Evolutionary conservation across 2,888 invertebrate species (phyloP), one percentile per base, ranked within the genome.

Genomic region (Drosophila cyrtoloma): DNA sequence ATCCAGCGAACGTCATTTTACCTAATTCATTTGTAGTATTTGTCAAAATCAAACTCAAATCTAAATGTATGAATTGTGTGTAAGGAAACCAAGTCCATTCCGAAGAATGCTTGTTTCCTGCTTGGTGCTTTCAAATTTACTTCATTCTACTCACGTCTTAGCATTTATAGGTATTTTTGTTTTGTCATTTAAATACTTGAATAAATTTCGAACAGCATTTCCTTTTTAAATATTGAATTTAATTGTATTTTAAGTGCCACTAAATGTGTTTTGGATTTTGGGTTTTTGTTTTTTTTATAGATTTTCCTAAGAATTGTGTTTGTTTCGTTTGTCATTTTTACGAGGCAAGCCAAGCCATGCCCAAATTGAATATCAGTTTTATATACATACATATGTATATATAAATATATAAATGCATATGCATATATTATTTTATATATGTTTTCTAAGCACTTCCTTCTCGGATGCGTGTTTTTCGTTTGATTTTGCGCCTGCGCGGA

Each of bases 401-500:
- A 51, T 62, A 47, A 60, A 26, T 35, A n/a, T 61, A 42, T 16
- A 47, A 16, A 9, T 47, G 22, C 16, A 26, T 47, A 7, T 16
- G 16, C 16, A 47, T 47, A 47, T 47, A 47, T 47, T 16, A 47
- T 26, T 52, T 32, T 58, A 3, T 30, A 44, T 59, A 30, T 42
- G 22, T 62, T 66, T 61, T 60, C 56, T 44, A 61, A 67, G 66
- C 70, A 79, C 65, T 74, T 77, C 79, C 79, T 74, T 59, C 59
- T 65, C 9, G 10, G 26, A 32, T 57, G 67, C 60, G 28, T 69
- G 79, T 50, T 22, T 71, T 28, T 30, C 42, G 22, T 47, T 47
- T 47, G 26, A 47, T 30, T 39, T 42, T 32, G 69, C 83, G 83
- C 83, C 83, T 85, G 88, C 88, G 83, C 83, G 88, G 88, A 84